phyloP scores from a whole-genome alignment of 2,797 vertebrate species.

The Phrynocephalus forsythii region DNA sequence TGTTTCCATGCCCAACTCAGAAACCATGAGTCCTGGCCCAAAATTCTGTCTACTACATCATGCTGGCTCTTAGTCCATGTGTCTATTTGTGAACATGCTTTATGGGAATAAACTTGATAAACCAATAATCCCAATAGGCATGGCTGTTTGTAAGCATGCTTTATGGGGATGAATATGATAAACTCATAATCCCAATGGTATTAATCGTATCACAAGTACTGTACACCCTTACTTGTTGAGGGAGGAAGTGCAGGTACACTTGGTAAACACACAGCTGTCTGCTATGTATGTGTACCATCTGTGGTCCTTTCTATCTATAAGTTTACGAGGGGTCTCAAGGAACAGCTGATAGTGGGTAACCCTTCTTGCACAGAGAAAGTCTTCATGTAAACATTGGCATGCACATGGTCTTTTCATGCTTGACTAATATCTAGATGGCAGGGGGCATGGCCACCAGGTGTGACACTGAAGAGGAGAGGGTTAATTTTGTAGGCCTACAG shows the following conservation, averaged over 20 bases:
- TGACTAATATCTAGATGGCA: not conserved
- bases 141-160: not conserved
- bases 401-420: not conserved
- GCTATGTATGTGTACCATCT: not conserved
- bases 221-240: not conserved
- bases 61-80: not conserved
- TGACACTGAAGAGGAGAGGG: not conserved
- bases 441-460: not conserved
- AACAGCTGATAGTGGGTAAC: too few relatives aligned
- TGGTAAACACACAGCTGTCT: not conserved
- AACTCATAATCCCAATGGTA: not conserved
- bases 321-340: too few relatives aligned
- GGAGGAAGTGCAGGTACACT: not conserved
- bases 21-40: not conserved
- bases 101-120: too few relatives aligned
- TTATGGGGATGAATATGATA: not conserved
- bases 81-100: too few relatives aligned
- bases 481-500: not conserved
- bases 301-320: not conserved
- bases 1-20: not conserved
- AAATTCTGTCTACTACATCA: not conserved
- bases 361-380: not conserved
- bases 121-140: too few relatives aligned
- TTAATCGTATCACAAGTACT: not conserved
- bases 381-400: not conserved